Evolutionary conservation across 2,797 vertebrate genomes (phyloP), one percentile per base, ranked within the genome.

Genomic region (Prionace glauca): DNA sequence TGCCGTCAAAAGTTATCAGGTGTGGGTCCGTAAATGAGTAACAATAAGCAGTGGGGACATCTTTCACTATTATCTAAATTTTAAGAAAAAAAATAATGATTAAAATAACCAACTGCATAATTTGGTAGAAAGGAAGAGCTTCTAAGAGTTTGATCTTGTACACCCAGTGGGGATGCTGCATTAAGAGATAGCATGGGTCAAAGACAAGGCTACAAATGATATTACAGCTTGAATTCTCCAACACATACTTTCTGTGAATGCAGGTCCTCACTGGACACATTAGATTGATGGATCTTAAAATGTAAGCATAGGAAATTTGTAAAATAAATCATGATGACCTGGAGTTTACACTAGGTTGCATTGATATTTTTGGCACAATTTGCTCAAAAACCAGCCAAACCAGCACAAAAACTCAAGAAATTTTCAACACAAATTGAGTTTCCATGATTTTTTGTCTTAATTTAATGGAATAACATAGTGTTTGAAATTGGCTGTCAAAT

Each of bases 1-100:
- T 98, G 97, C 98, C 98, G 97, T 99, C 98, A 97, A 99, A 98
- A 1, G 98, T 99, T 97, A 98, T 97, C 8, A 99, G 97, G 96
- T 99, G 98, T 96, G 98, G 98, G 95, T 99, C 98, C 77, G 98
- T 98, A 97, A 99, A 98, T 95, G 97, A 97, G 96, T 98, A 99
- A 97, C 98, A 99, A 96, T 98, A 98, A 3, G 98, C 98, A 95
- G 97, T 97, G 12, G 98, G 98, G 11, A 98, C 96, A 79, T 98
- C 98, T 95, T 96, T 97, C 86, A 99, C 98, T 5, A 90, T 97
- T 96, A 99, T 97, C 98, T 99, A 97, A 60, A 97, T 97, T 97
- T 95, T 0, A 97, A 97, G 97, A 97, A 97, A 95, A 95, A 29
- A n/a, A 45, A 90, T 50, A 72, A 41, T 72, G 0, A 95, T 65